A percentile compares a stretch with the other conserved stretches of the same genome.
phyloP scores from a whole-genome alignment of 2,113 vertebrate genomes.

The Malurus cyaneus region DNA sequence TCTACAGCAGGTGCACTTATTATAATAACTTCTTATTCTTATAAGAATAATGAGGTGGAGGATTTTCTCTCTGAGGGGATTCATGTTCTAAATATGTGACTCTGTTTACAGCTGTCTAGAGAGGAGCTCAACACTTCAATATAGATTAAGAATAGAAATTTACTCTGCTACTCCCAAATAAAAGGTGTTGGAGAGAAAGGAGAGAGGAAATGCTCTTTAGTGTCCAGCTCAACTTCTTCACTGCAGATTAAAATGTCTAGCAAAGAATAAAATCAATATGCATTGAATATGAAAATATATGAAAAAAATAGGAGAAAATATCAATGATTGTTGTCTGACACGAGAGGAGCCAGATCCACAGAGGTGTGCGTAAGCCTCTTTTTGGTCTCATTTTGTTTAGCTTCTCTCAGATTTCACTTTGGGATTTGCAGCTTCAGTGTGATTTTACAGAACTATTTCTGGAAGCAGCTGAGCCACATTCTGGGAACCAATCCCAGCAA shows the following conservation, averaged over 20 bases:
- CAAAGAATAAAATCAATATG: background rate
- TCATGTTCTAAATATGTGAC: background rate
- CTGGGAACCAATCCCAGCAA: constrained; percentile 26
- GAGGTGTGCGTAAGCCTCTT: background rate
- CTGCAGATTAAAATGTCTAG: background rate
- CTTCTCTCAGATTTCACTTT: constrained; percentile 9
- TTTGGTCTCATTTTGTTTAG: background rate
- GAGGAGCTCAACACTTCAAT: background rate
- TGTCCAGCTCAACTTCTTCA: background rate
- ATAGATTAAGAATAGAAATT: background rate
- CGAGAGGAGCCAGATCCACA: background rate
- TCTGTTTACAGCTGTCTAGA: background rate
- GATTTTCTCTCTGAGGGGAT: background rate
- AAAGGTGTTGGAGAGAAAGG: background rate
- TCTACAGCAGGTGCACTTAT: background rate
- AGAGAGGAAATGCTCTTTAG: background rate
- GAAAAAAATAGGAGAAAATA: background rate
- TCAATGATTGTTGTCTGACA: background rate
- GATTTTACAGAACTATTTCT: constrained; percentile 33
- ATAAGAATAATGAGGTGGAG: background rate
- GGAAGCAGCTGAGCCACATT: background rate
- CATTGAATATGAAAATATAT: background rate
- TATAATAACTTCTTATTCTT: no score
- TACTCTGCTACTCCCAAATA: background rate
- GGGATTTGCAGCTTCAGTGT: background rate